These are phyloP conservation scores for Diaphora mendica DNA, from an alignment of 2,888 invertebrate species.

Conservation along the genomic window DNA sequence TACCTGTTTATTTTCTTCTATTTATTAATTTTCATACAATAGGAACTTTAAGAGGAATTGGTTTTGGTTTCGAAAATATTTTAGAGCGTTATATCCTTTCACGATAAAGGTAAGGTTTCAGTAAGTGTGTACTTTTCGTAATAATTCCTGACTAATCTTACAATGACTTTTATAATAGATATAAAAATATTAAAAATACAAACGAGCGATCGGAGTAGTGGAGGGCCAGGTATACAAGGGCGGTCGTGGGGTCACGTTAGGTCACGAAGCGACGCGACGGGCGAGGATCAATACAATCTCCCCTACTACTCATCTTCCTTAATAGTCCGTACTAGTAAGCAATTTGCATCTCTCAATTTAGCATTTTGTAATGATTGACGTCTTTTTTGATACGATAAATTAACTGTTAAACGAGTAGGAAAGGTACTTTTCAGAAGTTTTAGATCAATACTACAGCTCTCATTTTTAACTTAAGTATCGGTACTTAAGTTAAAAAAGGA, in stretches of 20 bases:
- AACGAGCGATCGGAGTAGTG: conserved; percentile 25
- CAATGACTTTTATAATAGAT: conserved; percentile 33
- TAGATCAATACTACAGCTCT: background rate
- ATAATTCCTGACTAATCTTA: conserved; percentile 3
- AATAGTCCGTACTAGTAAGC: background rate
- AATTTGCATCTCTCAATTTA: background rate
- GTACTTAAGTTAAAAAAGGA: too few species aligned
- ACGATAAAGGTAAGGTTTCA: background rate
- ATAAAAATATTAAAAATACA: conserved; percentile 57
- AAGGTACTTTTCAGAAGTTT: background rate
- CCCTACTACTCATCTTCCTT: conserved; percentile 9
- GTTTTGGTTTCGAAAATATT: background rate
- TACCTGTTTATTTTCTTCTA: too few species aligned
- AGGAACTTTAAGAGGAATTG: background rate
- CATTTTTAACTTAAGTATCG: background rate
- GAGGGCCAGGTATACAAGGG: conserved; percentile 60
- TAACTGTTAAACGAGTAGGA: background rate
- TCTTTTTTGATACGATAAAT: background rate
- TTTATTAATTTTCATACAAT: background rate
- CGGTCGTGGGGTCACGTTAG: conserved; percentile 79
- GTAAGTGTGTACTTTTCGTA: background rate
- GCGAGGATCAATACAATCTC: conserved; percentile 59
- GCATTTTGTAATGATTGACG: background rate
- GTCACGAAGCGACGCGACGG: conserved; percentile 82
- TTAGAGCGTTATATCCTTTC: background rate